A percentile compares a stretch with the other conserved stretches of the same genome.
Conservation (phyloP, 1,140 invertebrate species). For the Lethocerus indicus region DNA sequence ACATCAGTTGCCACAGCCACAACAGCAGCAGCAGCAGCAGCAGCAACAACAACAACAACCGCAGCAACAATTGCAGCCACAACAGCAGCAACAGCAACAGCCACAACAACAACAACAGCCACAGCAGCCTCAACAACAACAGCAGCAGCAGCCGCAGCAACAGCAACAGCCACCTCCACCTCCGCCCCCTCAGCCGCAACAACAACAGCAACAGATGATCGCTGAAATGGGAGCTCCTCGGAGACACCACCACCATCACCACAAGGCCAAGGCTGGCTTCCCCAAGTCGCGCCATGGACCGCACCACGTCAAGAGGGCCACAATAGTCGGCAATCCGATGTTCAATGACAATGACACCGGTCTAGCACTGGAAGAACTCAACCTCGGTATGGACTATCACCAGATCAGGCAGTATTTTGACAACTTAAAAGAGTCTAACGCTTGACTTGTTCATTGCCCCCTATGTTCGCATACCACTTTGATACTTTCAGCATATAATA, state of each 20-base stretch:
- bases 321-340: constrained; percentile 76
- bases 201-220: constrained; percentile 7
- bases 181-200: constrained; percentile 25
- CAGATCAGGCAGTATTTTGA: constrained; percentile 96
- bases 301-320: no score
- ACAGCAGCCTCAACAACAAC: constrained; percentile 21
- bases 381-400: constrained; percentile 86
- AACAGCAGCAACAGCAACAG: constrained; percentile 20
- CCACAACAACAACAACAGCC: constrained; percentile 24
- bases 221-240: constrained; percentile 1
- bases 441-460: constrained; percentile 22
- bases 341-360: constrained; percentile 30
- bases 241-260: constrained; percentile 14
- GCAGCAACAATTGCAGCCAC: constrained; percentile 28
- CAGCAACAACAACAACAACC: constrained; percentile 7
- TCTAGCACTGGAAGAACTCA: constrained; percentile 51
- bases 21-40: constrained; percentile 25
- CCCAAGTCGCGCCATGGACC: no score
- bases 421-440: constrained; percentile 75
- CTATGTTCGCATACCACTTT: no score
- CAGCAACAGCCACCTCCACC: constrained; percentile 25
- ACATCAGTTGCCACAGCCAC: constrained; percentile 30
- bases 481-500: no score
- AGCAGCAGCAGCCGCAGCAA: no score
- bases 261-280: not conserved